Conservation (phyloP, 2,113 vertebrate species). For the Chaenogobius annularis region DNA sequence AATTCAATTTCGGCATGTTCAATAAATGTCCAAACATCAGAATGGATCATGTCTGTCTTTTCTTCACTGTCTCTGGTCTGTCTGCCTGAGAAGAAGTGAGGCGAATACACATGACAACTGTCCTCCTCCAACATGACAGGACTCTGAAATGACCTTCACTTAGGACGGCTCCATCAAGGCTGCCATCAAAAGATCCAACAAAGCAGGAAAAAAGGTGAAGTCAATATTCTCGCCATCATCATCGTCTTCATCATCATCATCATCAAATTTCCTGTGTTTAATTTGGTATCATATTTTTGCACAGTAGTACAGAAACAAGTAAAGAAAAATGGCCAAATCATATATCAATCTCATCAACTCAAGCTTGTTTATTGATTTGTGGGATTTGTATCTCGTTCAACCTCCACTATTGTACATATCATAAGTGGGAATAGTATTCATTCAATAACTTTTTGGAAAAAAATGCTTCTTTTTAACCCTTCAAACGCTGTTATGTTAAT, state of each 20-base stretch:
- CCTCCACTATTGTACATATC: background rate
- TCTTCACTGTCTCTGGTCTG: conserved; percentile 20
- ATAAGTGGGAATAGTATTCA: too few species aligned
- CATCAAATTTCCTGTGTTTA: too few species aligned
- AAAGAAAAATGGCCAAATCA: too few species aligned
- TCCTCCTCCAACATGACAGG: conserved; percentile 62
- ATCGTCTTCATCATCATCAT: too few species aligned
- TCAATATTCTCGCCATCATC: conserved; percentile 8
- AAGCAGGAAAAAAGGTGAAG: conserved; percentile 41
- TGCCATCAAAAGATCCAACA: conserved; percentile 65
- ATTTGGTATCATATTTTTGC: background rate
- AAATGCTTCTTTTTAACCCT: too few species aligned
- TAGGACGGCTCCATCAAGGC: conserved; percentile 65
- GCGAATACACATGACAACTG: conserved; percentile 58
- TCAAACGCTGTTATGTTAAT: too few species aligned
- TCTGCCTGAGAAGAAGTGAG: conserved; percentile 30
- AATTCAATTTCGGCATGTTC: background rate
- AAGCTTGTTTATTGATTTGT: too few species aligned
- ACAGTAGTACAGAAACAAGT: too few species aligned
- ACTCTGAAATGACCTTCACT: conserved; percentile 70
- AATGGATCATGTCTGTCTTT: conserved; percentile 29
- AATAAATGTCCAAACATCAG: conserved; percentile 18
- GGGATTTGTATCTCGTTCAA: too few species aligned
- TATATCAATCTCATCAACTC: too few species aligned
- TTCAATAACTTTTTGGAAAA: too few species aligned